These are phyloP conservation scores for Melanchra persicariae DNA, from an alignment of 2,888 invertebrate genomes.

Conservation along the genomic window DNA sequence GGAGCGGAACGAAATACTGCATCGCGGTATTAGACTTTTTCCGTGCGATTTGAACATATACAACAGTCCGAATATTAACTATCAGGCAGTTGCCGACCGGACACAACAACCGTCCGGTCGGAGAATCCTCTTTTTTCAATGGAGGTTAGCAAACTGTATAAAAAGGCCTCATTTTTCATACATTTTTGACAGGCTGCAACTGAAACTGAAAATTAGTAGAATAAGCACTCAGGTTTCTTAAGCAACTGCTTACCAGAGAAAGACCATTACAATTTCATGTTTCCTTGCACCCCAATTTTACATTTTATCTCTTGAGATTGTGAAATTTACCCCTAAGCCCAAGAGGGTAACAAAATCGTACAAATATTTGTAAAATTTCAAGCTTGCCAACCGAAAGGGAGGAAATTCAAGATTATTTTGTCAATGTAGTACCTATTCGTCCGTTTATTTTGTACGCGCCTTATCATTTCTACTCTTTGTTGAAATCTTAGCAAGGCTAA, in stretches of 20 bases:
- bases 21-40: too few species aligned
- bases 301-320: neutral
- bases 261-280: neutral
- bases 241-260: neutral
- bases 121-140: too few species aligned
- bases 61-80: too few species aligned
- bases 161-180: too few species aligned
- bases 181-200: too few species aligned
- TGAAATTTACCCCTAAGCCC: neutral
- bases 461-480: slow-evolving; percentile 31
- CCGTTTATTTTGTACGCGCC: slow-evolving; percentile 4
- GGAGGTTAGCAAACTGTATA: too few species aligned
- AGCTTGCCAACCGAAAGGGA: neutral
- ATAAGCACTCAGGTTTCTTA: too few species aligned
- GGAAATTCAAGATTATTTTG: slow-evolving; percentile 11
- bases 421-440: neutral
- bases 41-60: too few species aligned
- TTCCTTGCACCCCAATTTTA: neutral
- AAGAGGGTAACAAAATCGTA: slow-evolving; percentile 9
- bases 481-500: neutral
- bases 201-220: too few species aligned
- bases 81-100: too few species aligned
- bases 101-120: too few species aligned
- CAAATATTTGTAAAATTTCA: slow-evolving; percentile 47
- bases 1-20: too few species aligned